Base-by-base conservation (phyloP, 2,888 invertebrate genomes). In the Melinaea marsaeus region DNA sequence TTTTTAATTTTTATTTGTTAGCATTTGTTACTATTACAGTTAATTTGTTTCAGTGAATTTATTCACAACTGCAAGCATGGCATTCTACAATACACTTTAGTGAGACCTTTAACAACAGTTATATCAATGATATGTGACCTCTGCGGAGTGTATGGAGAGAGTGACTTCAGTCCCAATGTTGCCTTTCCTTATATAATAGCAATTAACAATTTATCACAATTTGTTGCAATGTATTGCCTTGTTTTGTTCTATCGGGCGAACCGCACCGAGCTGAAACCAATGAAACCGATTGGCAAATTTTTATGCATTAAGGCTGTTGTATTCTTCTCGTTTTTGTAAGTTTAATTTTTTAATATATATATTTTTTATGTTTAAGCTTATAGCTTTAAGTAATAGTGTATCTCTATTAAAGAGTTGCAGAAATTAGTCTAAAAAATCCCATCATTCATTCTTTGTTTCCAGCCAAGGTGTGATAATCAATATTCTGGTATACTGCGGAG, bases 281-380 rank as follows among this genome's bases (percentile, higher is more conserved):
- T 99, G 95, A 95, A 95, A 79, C 99, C 99, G 0, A 92, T 99
- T 70, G 96, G 97, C 57, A 99, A 99, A 87, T 98, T 99, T 89
- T 91, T 99, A 60, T 98, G 98, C 85, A 98, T 99, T 74, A 99
- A 99, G 90, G 97, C 98, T 71, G 98, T 99, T 61, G 98, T 99
- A 34, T 99, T 99, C 92, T 97, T 98, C 83, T 98, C 98, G 57
- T 99, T 99, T 89, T 98, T 98, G 98, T 98, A 93, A 95, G 97
- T 94, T 72, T 57, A 59, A 62, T 63, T 56, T 55, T 56, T 65
- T 56, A 62, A 3, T 37, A 42, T 42, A 42, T 42, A 9, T 42
- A 42, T 9, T 22, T 22, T 22, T 22, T 22, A 22, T 22, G 22
- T 1, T 22, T 22, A 22, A 22, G 22, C 7, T 2, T 9, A 42